Base-by-base conservation (phyloP, 53 echinoderm and acorn worm species). In the Echinarachnius parma region DNA sequence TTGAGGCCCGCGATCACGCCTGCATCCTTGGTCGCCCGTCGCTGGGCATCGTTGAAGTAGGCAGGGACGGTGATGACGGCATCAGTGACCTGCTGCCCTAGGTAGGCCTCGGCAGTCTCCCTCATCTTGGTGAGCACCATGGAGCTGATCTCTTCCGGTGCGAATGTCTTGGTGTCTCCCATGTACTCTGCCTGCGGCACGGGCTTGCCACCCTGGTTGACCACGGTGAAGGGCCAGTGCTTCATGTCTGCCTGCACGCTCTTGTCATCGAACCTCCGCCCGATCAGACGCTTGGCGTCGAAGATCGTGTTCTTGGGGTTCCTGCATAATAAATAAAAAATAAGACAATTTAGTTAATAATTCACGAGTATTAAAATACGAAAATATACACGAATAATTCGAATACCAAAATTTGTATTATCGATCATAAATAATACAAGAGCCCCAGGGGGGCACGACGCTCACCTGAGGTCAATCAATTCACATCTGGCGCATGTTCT, bases 51-150 rank as follows among this genome's bases (percentile, higher is more conserved):
- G 14, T 93, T 93, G 82, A 93, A 93, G 86, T 93, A 93, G 21
- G 93, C 93, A 19, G 93, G 93, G 23, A 93, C 93, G 4, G 93
- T 93, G 65, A 93, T 46, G 36, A 93, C 93, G n/a, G 86, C 89
- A 78, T 86, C 82, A 1, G 83, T 64, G 30, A 89, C 86, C 56
- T 77, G 80, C 86, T 93, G 75, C 16, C 93, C 93, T 28, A 93
- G 79, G 39, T 92, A 92, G 1, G 83, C 83, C 59, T 93, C 93
- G 0, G 89, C 83, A 2, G 92, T 92, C 75, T 92, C 88, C 62
- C 84, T 92, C 88, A 88, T 88, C 45, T 88, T 92, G 25, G 66
- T 78, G 3, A 92, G 68, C 0, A 92, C 88, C 92, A 92, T 92
- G 21, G 92, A 92, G 78, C 92, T 92, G 65, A 92, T 66, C 34